Evolutionary conservation across 2,113 vertebrate genomes (phyloP), one percentile per base, ranked within the genome.

Genomic region (Megalops atlanticus): DNA sequence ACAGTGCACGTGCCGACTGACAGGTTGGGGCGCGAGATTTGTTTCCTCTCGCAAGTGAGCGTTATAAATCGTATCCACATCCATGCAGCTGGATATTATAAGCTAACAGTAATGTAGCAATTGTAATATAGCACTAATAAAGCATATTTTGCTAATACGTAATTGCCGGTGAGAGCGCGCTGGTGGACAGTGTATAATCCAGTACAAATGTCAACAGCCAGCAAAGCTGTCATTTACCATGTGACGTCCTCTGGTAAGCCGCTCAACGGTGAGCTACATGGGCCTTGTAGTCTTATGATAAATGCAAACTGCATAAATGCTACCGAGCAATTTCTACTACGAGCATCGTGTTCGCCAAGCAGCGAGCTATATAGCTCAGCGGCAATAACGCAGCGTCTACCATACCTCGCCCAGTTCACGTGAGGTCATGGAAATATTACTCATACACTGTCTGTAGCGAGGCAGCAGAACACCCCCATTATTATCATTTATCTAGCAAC

Each of bases 381-480:
- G 31, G 2, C 14, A 5, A 5, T n/a, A 15, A 7, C 21, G 4
- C 21, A 18, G 15, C 52, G 1, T 2, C 24, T 14, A 36, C 45
- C 43, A 72, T 74, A 64, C 77, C 77, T 49, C 58, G 43, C 49
- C 82, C 39, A 15, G 73, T 74, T 80, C 81, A 78, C 38, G 39
- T 24, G 35, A 83, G 75, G 81, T 80, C 74, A 78, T 2, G 27
- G 40, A 11, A 15, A 27, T 33, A 47, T 33, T 31, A 33, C 45
- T 35, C 43, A 27, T 31, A 27, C 24, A 38, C 10, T 24, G 31
- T 18, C 39, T 11, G 18, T 38, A 38, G 31, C 69, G 1, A 71
- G 35, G 36, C 69, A 35, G 33, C 58, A 31, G 31, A n/a, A n/a
- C n/a, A n/a, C n/a, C n/a, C n/a, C n/a, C n/a, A n/a, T n/a, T n/a